Evolutionary conservation across 2,113 vertebrate genomes (phyloP).

Genomic region (Cariama cristata): DNA sequence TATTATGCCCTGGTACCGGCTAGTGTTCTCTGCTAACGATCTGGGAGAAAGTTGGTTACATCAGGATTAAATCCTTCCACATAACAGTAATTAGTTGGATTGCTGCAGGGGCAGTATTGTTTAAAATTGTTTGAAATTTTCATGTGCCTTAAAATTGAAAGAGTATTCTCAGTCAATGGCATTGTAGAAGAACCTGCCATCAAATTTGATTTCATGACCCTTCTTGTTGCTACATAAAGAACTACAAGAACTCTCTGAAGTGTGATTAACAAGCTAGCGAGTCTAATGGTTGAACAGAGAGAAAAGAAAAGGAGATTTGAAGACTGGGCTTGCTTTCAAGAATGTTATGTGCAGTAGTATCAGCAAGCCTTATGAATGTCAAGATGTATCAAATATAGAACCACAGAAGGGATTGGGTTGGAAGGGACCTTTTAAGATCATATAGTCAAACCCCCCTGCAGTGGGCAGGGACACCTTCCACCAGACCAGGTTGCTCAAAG

Average conservation of each 20-base stretch:
- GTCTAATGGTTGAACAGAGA: neutral
- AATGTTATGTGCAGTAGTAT: neutral
- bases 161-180: neutral
- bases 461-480: neutral
- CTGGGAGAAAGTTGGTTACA: neutral
- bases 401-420: neutral
- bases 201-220: neutral
- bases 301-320: neutral
- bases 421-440: neutral
- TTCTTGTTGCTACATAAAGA: neutral
- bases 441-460: neutral
- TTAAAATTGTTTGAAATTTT: neutral
- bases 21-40: neutral
- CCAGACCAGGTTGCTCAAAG: neutral
- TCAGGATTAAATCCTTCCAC: neutral
- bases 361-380: neutral
- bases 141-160: neutral
- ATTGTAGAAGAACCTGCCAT: neutral
- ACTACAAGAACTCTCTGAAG: neutral
- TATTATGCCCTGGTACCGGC: neutral
- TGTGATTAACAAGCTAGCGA: neutral
- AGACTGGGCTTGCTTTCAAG: neutral
- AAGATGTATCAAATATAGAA: neutral
- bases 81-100: neutral
- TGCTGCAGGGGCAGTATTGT: neutral